phyloP scores from a whole-genome alignment of 2,113 vertebrate genomes.

The Erythrocercus mccallii region DNA sequence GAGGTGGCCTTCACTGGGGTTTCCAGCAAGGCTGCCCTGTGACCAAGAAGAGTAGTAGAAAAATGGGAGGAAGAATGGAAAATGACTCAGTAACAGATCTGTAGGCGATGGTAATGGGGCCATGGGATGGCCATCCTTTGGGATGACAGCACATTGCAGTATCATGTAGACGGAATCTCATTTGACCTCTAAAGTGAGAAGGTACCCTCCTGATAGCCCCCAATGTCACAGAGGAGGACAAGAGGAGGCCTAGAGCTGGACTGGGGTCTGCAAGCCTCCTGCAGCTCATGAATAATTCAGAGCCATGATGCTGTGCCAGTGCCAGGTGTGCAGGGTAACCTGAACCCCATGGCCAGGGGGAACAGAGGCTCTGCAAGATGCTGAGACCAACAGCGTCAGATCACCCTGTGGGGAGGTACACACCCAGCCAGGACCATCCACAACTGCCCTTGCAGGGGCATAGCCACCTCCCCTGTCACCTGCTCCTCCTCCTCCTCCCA shows the following conservation, averaged over 20 bases:
- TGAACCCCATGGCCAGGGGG: accelerated
- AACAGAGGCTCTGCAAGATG: accelerated
- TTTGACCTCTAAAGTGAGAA: not conserved
- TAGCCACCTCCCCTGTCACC: not conserved
- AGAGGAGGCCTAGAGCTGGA: not conserved
- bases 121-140: not conserved
- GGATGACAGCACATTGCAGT: not conserved
- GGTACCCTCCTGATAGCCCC: not conserved
- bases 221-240: not conserved
- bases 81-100: not conserved
- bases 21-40: not conserved
- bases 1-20: not conserved
- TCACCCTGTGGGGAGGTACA: not conserved
- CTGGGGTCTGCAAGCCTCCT: not conserved
- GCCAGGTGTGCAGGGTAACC: not conserved
- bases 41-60: not conserved
- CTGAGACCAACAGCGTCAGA: accelerated
- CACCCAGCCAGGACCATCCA: not conserved
- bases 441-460: not conserved
- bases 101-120: not conserved
- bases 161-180: not conserved
- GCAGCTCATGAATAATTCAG: not conserved
- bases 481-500: not conserved
- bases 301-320: not conserved
- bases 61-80: not conserved